Evolutionary conservation across 2,113 vertebrate genomes (phyloP).

Genomic region (Lagopus muta): DNA sequence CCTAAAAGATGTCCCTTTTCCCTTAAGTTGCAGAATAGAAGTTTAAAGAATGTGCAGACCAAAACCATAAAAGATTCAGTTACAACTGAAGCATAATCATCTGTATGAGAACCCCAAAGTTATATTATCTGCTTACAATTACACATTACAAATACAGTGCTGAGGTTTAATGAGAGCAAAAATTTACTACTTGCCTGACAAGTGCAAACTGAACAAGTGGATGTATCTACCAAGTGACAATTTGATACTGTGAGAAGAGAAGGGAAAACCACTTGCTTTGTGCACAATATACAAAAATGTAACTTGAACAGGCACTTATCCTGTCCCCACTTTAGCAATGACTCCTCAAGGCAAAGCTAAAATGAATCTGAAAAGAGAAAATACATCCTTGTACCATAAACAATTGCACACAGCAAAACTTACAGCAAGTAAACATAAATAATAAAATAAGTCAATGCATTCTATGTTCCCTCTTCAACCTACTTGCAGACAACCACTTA

Average conservation of each 20-base stretch:
- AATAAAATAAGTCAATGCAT: neutral
- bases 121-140: neutral
- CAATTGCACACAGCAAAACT: neutral
- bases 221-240: neutral
- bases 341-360: neutral
- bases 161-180: neutral
- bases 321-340: neutral
- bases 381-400: neutral
- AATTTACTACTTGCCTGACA: neutral
- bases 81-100: neutral
- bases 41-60: neutral
- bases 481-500: neutral
- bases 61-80: neutral
- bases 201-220: neutral
- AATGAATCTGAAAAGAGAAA: neutral
- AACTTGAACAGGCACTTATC: neutral
- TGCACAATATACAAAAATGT: neutral
- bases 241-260: neutral
- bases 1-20: neutral
- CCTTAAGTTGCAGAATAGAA: neutral
- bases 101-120: neutral
- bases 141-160: neutral
- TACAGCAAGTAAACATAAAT: neutral
- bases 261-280: neutral
- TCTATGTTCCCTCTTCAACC: neutral